These are phyloP conservation scores for Leistus spinibarbis DNA, from an alignment of 2,888 invertebrate species.

Conservation along the genomic window DNA sequence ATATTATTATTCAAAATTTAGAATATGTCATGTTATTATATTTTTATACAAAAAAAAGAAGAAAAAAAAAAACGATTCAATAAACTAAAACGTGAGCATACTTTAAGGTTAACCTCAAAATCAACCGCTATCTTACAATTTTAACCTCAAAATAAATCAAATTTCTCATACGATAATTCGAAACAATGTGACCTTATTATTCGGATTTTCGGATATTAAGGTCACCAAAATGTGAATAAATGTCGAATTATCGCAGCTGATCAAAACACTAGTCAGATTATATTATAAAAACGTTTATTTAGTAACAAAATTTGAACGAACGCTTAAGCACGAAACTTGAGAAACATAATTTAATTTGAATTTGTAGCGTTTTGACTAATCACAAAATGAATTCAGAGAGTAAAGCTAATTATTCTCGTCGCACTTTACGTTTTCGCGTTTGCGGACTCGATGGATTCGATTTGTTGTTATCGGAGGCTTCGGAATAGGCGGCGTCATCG, in stretches of 20 bases:
- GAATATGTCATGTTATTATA: background rate
- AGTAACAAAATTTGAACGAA: background rate
- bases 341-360: background rate
- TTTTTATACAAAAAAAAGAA: background rate
- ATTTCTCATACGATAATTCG: too few relatives aligned
- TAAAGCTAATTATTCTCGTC: conserved; percentile 60
- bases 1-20: conserved; percentile 2
- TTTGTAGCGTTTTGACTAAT: background rate
- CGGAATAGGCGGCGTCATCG: conserved; percentile 60
- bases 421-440: conserved; percentile 74
- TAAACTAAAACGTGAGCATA: too few relatives aligned
- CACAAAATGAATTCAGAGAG: background rate
- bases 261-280: background rate
- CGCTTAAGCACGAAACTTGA: background rate
- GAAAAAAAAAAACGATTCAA: background rate
- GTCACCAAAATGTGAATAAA: too few relatives aligned
- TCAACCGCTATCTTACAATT: background rate
- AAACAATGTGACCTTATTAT: too few relatives aligned
- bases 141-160: background rate
- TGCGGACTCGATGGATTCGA: conserved; percentile 58
- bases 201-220: too few relatives aligned
- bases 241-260: too few relatives aligned
- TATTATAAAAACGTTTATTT: background rate
- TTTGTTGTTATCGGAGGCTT: conserved; percentile 55
- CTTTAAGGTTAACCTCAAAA: background rate